Percentiles rank a stretch among this genome's conserved stretches.
These are phyloP conservation scores for Heliconius hortense DNA, from an alignment of 2,888 invertebrate genomes.

Conservation along the genomic window DNA sequence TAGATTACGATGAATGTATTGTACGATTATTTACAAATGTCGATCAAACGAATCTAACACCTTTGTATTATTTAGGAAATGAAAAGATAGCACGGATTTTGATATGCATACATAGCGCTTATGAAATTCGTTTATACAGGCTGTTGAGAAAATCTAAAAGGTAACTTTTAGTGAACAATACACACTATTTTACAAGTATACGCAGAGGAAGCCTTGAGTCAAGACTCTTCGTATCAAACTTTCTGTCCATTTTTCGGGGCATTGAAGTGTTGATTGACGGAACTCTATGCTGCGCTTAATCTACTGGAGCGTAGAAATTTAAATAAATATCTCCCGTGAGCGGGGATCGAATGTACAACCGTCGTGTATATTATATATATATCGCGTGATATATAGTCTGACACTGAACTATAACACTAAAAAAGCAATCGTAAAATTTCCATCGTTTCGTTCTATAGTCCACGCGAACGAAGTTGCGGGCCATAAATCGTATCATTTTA, in stretches of 20 bases:
- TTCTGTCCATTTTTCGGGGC: too few relatives aligned
- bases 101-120: background rate
- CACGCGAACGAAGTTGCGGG: too few relatives aligned
- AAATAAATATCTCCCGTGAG: too few relatives aligned
- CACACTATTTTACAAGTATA: background rate
- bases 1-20: background rate
- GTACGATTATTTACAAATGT: constrained; percentile 14
- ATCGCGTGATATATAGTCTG: too few relatives aligned
- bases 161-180: background rate
- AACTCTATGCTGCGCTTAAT: too few relatives aligned
- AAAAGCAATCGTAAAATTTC: too few relatives aligned
- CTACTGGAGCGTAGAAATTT: too few relatives aligned
- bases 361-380: too few relatives aligned
- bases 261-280: too few relatives aligned
- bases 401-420: too few relatives aligned
- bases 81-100: background rate
- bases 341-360: too few relatives aligned
- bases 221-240: background rate
- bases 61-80: constrained; percentile 1
- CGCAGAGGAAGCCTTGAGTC: background rate
- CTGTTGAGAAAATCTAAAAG: background rate
- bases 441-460: too few relatives aligned
- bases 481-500: background rate
- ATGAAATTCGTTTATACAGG: background rate
- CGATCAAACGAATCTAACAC: constrained; percentile 16